Base-by-base conservation (phyloP, 2,797 vertebrate genomes). In the Morelia viridis region DNA sequence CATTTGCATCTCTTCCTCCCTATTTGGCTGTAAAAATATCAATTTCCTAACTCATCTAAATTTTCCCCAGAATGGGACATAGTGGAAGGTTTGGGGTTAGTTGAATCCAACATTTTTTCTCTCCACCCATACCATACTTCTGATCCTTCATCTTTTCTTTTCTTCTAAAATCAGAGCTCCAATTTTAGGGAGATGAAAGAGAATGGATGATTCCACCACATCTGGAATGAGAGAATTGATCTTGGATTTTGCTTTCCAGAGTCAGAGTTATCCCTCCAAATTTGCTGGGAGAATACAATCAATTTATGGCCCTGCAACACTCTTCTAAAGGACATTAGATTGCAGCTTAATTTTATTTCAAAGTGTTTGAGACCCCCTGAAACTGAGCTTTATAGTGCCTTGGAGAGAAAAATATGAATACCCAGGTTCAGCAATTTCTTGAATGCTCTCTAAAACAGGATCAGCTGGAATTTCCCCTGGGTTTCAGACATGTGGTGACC, bases 301-400 rank as follows among this genome's bases (percentile, higher is more conserved):
- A 24, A 46, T 80, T 80, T 46, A 80, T 12, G 19, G 19, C 35
- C 19, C 9, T 24, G 19, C 1, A 8, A 53, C 50, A 53, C 6
- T 53, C 50, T 53, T 53, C 50, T 53, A 8, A 53, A 53, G 50
- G 35, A 80, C 3, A 46, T 46, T 71, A 35, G 35, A 71, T 15
- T 71, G 15, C 15, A 71, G 5, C 15, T 71, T 90, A 93, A 58
- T 65, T 91, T 90, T 93, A 46, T 35, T 83, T 91, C 88, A 68
- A 0, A 56, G 35, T 90, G 9, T 76, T 41, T 88, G 64, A 87
- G 83, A 22, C 26, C 2, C 57, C 11, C 41, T 46, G 41, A 80
- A 80, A 80, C 9, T 53, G 50, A 53, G 50, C 50, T 80, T 80
- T 46, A 76, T 0, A 0, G 60, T 64, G 61, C 85, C 71, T 87